Conservation (phyloP, 2,888 invertebrate genomes). For the Hypsopygia costalis region DNA sequence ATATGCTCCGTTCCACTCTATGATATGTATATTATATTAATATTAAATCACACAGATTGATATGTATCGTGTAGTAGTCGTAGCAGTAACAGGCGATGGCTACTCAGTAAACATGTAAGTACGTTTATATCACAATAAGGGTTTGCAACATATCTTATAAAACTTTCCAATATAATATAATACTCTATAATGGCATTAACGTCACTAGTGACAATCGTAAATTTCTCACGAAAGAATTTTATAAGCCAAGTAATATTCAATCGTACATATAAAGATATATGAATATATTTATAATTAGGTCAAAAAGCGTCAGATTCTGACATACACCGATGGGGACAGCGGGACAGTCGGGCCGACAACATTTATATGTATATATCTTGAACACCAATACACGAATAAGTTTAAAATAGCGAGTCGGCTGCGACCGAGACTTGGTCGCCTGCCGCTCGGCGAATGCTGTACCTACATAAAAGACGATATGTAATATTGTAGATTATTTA, state of each 20-base stretch:
- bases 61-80: conserved; percentile 47
- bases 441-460: no score
- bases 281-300: conserved; percentile 11
- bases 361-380: conserved; percentile 18
- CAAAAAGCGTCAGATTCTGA: conserved; percentile 26
- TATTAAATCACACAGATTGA: conserved; percentile 45
- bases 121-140: conserved; percentile 18
- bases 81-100: conserved; percentile 14
- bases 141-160: conserved; percentile 16
- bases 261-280: conserved; percentile 13
- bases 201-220: conserved; percentile 8
- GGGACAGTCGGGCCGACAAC: conserved; percentile 10
- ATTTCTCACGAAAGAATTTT: conserved; percentile 17
- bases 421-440: no score
- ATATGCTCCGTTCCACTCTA: conserved; percentile 42
- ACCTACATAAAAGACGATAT: no score
- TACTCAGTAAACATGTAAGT: conserved; percentile 4
- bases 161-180: conserved; percentile 12
- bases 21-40: conserved; percentile 35
- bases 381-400: conserved; percentile 39
- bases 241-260: conserved; percentile 14
- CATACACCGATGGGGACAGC: conserved; percentile 7
- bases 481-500: no score
- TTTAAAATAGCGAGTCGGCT: conserved; percentile 19
- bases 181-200: conserved; percentile 5